Conservation (phyloP, 1,140 invertebrate species). For the Fopius arisanus region DNA sequence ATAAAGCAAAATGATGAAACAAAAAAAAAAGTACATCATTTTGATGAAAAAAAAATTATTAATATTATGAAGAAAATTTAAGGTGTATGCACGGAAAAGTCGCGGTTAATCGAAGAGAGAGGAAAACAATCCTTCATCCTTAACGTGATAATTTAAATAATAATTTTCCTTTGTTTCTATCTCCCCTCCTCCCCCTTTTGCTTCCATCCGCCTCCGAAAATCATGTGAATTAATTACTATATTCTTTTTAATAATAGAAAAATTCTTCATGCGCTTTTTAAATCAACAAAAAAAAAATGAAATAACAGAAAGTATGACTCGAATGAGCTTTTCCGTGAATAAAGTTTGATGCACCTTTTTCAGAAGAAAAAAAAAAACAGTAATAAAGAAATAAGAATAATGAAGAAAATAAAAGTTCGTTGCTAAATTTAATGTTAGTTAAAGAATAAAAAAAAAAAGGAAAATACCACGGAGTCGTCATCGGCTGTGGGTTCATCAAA, state of each 20-base stretch:
- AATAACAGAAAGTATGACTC: slow-evolving; percentile 21
- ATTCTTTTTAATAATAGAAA: slow-evolving; percentile 22
- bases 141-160: neutral
- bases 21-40: slow-evolving; percentile 4
- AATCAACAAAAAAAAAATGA: slow-evolving; percentile 32
- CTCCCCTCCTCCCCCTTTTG: neutral
- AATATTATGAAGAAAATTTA: slow-evolving; percentile 3
- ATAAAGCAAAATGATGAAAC: neutral
- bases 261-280: slow-evolving; percentile 41
- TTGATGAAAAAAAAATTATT: slow-evolving; percentile 17
- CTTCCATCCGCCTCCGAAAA: neutral
- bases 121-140: neutral
- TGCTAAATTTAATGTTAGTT: slow-evolving; percentile 15
- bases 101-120: slow-evolving; percentile 17
- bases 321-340: slow-evolving; percentile 54
- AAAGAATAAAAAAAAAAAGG: neutral
- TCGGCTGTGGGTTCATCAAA: slow-evolving; percentile 47
- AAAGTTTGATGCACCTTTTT: slow-evolving; percentile 46
- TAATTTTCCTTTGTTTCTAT: neutral
- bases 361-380: neutral
- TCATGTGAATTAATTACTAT: neutral
- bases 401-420: neutral
- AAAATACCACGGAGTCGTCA: slow-evolving; percentile 14
- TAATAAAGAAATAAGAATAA: slow-evolving; percentile 2
- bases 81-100: slow-evolving; percentile 29